Evolutionary conservation across 2,888 invertebrate species (phyloP).

Genomic region (Megastigmus dorsalis): DNA sequence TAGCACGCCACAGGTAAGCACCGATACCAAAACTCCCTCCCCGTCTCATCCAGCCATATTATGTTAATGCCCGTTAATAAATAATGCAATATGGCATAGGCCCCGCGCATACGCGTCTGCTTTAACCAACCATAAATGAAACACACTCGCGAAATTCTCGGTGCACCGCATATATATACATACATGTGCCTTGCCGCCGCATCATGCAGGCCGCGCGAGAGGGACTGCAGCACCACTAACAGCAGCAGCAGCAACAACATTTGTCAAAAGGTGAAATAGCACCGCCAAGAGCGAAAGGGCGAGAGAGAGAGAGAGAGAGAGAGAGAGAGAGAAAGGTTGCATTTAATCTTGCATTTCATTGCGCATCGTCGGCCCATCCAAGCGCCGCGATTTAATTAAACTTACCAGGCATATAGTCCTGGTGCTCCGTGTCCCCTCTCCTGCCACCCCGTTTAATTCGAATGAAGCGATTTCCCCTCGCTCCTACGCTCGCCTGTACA

Average conservation of each 20-base stretch:
- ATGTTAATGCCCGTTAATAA: slow-evolving; percentile 44
- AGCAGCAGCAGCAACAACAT: background rate
- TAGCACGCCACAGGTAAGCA: too few relatives aligned
- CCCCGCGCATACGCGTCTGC: background rate
- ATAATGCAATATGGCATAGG: slow-evolving; percentile 31
- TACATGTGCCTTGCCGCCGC: too few relatives aligned
- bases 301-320: too few relatives aligned
- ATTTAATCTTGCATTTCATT: slow-evolving; percentile 41
- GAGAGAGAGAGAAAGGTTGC: background rate
- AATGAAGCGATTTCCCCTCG: background rate
- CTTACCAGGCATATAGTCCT: background rate
- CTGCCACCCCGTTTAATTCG: background rate
- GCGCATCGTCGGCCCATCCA: slow-evolving; percentile 27
- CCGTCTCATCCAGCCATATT: too few relatives aligned
- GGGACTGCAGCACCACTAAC: too few relatives aligned
- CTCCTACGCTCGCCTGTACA: background rate
- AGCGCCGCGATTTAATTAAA: slow-evolving; percentile 48
- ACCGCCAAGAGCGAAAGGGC: too few relatives aligned
- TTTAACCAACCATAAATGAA: slow-evolving; percentile 33
- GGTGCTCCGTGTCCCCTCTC: background rate
- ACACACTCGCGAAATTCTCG: slow-evolving; percentile 5
- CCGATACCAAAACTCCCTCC: background rate
- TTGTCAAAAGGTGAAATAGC: slow-evolving; percentile 30
- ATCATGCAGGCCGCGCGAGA: too few relatives aligned
- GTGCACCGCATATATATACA: too few relatives aligned